These are phyloP conservation scores for Ylistrum balloti DNA, from an alignment of 1,140 invertebrate genomes.

Conservation along the genomic window DNA sequence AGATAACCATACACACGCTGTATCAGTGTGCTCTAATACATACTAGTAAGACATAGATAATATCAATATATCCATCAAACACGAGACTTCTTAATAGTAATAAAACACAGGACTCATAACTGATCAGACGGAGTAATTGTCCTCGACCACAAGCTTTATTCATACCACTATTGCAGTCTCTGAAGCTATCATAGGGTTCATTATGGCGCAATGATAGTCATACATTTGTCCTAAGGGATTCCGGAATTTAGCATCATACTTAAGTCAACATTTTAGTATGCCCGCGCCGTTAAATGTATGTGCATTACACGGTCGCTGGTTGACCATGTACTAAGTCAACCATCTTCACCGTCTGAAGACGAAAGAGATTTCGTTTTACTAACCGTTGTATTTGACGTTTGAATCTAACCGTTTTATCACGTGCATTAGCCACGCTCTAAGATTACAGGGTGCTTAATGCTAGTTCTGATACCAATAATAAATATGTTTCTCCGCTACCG, in stretches of 20 bases:
- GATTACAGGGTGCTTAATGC: neutral
- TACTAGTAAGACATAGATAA: neutral
- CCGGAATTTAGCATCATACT: slow-evolving; percentile 4
- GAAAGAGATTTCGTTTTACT: neutral
- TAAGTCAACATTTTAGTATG: neutral
- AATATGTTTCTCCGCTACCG: neutral
- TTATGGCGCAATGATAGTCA: neutral
- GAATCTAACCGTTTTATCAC: neutral
- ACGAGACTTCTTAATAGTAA: neutral
- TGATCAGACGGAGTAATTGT: neutral
- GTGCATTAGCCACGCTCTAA: neutral
- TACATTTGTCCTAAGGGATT: neutral
- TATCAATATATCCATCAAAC: neutral
- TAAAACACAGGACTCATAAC: neutral
- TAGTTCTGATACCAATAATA: neutral
- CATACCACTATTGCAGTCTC: neutral
- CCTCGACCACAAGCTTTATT: neutral
- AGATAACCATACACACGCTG: neutral
- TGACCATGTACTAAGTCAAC: neutral
- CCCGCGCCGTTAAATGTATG: neutral
- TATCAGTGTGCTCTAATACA: neutral
- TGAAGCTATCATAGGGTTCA: neutral
- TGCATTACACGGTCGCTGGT: neutral
- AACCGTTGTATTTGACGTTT: neutral
- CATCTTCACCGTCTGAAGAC: neutral